phyloP scores from a whole-genome alignment of 2,888 invertebrate genomes.

The Caenorhabditis japonica region DNA sequence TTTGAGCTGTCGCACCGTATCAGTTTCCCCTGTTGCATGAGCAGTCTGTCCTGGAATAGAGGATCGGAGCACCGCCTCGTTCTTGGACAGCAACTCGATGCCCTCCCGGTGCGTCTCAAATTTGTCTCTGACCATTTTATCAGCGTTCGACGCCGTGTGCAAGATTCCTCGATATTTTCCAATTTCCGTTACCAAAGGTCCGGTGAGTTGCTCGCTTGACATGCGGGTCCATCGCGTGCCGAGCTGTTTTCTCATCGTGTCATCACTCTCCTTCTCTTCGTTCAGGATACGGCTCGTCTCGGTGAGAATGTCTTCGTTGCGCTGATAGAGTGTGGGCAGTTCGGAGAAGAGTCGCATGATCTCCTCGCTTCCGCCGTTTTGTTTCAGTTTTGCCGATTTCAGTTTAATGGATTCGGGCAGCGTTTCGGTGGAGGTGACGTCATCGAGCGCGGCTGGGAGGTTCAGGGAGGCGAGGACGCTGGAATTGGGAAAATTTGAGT shows the following conservation, averaged over 20 bases:
- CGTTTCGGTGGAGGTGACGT: slow-evolving; percentile 82
- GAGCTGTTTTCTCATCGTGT: slow-evolving; percentile 89
- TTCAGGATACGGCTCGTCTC: slow-evolving; percentile 84
- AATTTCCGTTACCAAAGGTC: slow-evolving; percentile 88
- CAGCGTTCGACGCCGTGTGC: slow-evolving; percentile 87
- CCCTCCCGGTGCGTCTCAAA: slow-evolving; percentile 86
- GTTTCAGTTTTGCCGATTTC: slow-evolving; percentile 83
- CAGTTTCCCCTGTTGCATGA: slow-evolving; percentile 73
- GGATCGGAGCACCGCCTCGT: slow-evolving; percentile 80
- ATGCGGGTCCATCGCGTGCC: slow-evolving; percentile 93
- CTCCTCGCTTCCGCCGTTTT: slow-evolving; percentile 66
- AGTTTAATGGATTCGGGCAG: slow-evolving; percentile 90
- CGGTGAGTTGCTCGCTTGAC: slow-evolving; percentile 88
- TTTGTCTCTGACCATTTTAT: slow-evolving; percentile 89
- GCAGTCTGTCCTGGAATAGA: slow-evolving; percentile 82
- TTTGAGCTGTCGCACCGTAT: slow-evolving; percentile 83
- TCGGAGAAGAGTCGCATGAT: slow-evolving; percentile 85
- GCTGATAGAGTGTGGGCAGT: slow-evolving; percentile 89
- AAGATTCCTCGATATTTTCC: slow-evolving; percentile 92
- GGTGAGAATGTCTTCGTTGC: slow-evolving; percentile 93
- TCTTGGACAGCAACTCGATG: slow-evolving; percentile 84
- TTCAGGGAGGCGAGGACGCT: slow-evolving; percentile 91
- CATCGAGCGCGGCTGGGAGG: slow-evolving; percentile 96
- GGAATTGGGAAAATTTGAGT: slow-evolving; percentile 34
- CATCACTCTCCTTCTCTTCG: slow-evolving; percentile 92